A percentile compares a stretch with the other conserved stretches of the same genome.
These are phyloP conservation scores for Megalops atlanticus DNA, from an alignment of 2,113 vertebrate genomes.

Conservation along the genomic window DNA sequence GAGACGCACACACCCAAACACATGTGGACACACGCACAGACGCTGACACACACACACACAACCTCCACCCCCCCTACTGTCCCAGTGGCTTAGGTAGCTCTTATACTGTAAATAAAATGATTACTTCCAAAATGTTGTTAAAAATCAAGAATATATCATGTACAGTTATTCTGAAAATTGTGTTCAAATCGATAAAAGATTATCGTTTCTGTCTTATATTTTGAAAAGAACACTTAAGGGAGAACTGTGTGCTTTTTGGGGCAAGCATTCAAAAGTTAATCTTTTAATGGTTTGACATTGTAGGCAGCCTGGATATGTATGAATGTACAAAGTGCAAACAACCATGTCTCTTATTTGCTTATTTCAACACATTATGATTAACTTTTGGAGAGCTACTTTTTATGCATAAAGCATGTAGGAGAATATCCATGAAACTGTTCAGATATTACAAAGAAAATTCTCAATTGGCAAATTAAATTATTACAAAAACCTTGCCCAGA, in stretches of 20 bases:
- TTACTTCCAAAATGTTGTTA: conserved; percentile 69
- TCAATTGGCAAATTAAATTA: not conserved
- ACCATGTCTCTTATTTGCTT: not conserved
- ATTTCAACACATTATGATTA: not conserved
- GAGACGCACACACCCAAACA: no score
- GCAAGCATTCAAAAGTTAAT: not conserved
- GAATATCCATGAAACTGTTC: not conserved
- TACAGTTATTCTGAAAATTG: conserved; percentile 61
- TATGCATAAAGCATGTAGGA: not conserved
- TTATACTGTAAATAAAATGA: conserved; percentile 75
- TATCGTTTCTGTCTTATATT: not conserved
- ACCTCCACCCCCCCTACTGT: no score
- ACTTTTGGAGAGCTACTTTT: not conserved
- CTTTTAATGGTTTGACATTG: not conserved
- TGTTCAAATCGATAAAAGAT: not conserved
- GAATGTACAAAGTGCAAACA: not conserved
- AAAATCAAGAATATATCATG: conserved; percentile 74
- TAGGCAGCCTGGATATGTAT: not conserved
- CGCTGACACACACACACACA: conserved; percentile 18
- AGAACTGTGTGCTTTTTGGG: not conserved
- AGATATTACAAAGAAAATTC: not conserved
- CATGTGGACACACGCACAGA: not conserved
- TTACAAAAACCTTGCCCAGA: not conserved
- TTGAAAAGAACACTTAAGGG: not conserved
- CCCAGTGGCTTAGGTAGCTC: conserved; percentile 51